Evolutionary conservation across 2,888 invertebrate species (phyloP), one percentile per base, ranked within the genome.

Genomic region (Dendrolimus pini): DNA sequence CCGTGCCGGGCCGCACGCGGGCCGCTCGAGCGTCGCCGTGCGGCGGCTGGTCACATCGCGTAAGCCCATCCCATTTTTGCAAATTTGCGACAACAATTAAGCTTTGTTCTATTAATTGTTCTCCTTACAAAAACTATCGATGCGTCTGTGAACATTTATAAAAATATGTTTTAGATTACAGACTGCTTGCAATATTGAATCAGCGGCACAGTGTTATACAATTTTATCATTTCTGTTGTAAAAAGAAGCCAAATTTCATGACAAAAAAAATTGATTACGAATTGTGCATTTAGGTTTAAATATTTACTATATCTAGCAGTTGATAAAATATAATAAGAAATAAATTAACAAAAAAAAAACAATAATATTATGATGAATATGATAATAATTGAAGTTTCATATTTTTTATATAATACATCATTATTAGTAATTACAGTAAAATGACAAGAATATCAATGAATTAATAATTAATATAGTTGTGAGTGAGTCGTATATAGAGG

Each of bases 41-140:
- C 93, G 91, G 92, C 92, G 92, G 90, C 90, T 93, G 93, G 93
- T 93, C 92, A 92, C 93, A 93, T 93, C 92, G 93, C 93, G 93
- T 92, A 92, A 93, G 93, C 93, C 93, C 93, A 93, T 93, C 93
- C 93, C 93, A 92, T 92, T 68, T 83, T 89, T 86, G 82, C 87
- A 85, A 85, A 62, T 79, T 89, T 83, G 83, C 90, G 89, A 90
- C 90, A 90, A 90, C 90, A 90, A 90, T 90, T 90, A 90, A 90
- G 90, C 90, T 89, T 88, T 87, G 89, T 89, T 88, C 83, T 72
- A 61, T 77, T 70, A 68, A 74, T 69, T 68, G 71, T 73, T 82
- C 78, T 77, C 81, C 70, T 60, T 74, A 78, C 72, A 64, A 78
- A 81, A 83, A 82, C 80, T 71, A 77, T 82, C 83, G 85, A 82